Percentiles rank a stretch among this genome's conserved stretches.
phyloP scores from a whole-genome alignment of 2,797 vertebrate species.

The Erpetoichthys calabaricus region DNA sequence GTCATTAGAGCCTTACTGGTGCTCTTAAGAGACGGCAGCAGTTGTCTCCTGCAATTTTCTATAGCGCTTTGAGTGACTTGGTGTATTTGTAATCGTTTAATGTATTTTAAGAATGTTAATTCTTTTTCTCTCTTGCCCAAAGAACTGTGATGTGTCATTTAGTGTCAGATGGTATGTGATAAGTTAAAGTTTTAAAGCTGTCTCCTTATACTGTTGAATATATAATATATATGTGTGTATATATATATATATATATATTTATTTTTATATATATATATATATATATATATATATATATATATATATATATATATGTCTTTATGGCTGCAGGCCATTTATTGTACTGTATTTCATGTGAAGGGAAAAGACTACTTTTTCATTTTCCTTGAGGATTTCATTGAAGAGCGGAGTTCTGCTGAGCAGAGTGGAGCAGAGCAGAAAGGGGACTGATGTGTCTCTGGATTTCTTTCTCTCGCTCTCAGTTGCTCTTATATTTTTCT shows the following conservation, averaged over 20 bases:
- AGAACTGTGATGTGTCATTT: not conserved
- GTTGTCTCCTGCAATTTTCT: conserved; percentile 44
- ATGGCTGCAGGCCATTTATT: not conserved
- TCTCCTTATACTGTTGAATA: conserved; percentile 1
- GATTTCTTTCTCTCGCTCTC: conserved; percentile 28
- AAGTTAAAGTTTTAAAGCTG: not conserved
- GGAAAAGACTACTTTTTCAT: not conserved
- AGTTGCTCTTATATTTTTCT: conserved; percentile 39
- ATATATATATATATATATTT: no score
- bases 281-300: no score
- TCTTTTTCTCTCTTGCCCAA: conserved; percentile 27
- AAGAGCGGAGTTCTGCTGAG: conserved; percentile 14
- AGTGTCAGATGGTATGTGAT: conserved; percentile 3
- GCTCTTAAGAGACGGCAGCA: conserved; percentile 65
- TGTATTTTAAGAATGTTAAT: conserved; percentile 25
- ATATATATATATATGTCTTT: no score
- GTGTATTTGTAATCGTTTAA: conserved; percentile 37
- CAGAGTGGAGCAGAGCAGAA: conserved; percentile 23
- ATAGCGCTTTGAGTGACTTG: conserved; percentile 41
- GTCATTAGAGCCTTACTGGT: conserved; percentile 49
- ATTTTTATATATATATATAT: no score
- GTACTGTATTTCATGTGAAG: not conserved
- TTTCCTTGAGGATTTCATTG: not conserved
- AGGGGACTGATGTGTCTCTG: conserved; percentile 15
- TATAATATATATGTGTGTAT: no score